Percentiles rank a stretch among this genome's conserved stretches.
These are phyloP conservation scores for Ectemnius lituratus DNA, from an alignment of 2,888 invertebrate species.

Conservation along the genomic window DNA sequence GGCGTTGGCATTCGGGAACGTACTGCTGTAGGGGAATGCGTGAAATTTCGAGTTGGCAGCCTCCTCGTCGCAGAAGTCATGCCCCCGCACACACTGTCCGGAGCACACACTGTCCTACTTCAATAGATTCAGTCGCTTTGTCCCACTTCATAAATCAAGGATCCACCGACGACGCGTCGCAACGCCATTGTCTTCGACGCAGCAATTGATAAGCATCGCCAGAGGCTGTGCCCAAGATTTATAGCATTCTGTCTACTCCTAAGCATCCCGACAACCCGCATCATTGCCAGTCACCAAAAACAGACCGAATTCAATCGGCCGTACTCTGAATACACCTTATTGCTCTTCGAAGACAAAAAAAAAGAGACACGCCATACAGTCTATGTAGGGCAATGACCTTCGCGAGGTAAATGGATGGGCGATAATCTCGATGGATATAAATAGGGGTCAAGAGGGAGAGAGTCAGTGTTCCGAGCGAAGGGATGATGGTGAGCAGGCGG, in stretches of 20 bases:
- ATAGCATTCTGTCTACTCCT: not conserved
- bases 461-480: conserved; percentile 35
- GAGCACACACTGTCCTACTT: conserved; percentile 46
- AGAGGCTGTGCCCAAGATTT: conserved; percentile 38
- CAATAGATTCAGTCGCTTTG: conserved; percentile 57
- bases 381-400: too few relatives aligned
- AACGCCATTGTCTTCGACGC: conserved; percentile 35
- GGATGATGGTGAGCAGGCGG: conserved; percentile 11
- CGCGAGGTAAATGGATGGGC: too few relatives aligned
- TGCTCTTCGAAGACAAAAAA: too few relatives aligned
- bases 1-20: conserved; percentile 53
- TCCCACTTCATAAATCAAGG: conserved; percentile 36
- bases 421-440: too few relatives aligned
- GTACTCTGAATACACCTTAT: too few relatives aligned
- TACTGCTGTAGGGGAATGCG: conserved; percentile 35
- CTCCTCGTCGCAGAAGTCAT: conserved; percentile 44
- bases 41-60: conserved; percentile 53
- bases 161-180: conserved; percentile 27
- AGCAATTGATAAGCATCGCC: conserved; percentile 32
- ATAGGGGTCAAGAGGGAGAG: conserved; percentile 1
- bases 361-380: too few relatives aligned
- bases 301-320: too few relatives aligned
- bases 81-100: conserved; percentile 38
- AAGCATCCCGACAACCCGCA: not conserved
- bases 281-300: too few relatives aligned